Conservation (phyloP, 2,113 vertebrate genomes). For the Psammodynastes pulverulentus region DNA sequence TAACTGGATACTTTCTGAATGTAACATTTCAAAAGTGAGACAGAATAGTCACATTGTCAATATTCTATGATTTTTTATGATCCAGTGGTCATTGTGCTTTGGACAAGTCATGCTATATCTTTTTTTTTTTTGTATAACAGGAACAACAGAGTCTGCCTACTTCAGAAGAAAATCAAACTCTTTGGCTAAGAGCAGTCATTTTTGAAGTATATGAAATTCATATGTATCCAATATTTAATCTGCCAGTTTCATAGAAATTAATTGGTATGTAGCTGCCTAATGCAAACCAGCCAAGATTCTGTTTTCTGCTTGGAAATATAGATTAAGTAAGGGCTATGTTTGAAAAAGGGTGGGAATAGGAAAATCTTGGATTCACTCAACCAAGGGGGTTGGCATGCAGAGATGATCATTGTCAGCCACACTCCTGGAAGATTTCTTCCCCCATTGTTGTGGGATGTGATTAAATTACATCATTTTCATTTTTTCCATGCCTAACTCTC, state of each 20-base stretch:
- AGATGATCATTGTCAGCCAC: slow-evolving; percentile 60
- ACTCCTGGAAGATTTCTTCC: slow-evolving; percentile 52
- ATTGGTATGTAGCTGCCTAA: slow-evolving; percentile 43
- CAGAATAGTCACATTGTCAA: background rate
- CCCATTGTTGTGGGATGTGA: slow-evolving; percentile 64
- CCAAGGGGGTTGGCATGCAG: slow-evolving; percentile 52
- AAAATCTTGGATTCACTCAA: slow-evolving; percentile 59
- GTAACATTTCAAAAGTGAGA: background rate
- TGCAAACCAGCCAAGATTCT: slow-evolving; percentile 54
- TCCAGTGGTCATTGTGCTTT: background rate
- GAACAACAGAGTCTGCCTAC: background rate
- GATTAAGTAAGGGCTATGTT: slow-evolving; percentile 42
- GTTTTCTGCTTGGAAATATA: slow-evolving; percentile 53
- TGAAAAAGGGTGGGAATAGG: slow-evolving; percentile 24
- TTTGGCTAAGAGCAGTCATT: background rate
- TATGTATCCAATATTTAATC: slow-evolving; percentile 45
- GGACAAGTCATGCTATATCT: background rate
- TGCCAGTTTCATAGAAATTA: slow-evolving; percentile 47
- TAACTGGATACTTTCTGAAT: background rate
- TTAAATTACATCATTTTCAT: slow-evolving; percentile 72
- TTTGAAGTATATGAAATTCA: slow-evolving; percentile 18
- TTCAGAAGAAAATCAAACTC: background rate
- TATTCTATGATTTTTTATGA: background rate
- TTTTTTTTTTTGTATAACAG: background rate
- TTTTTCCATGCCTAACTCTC: slow-evolving; percentile 67